Base-by-base conservation (phyloP, 2,888 invertebrate species). In the Panorpa germanica region DNA sequence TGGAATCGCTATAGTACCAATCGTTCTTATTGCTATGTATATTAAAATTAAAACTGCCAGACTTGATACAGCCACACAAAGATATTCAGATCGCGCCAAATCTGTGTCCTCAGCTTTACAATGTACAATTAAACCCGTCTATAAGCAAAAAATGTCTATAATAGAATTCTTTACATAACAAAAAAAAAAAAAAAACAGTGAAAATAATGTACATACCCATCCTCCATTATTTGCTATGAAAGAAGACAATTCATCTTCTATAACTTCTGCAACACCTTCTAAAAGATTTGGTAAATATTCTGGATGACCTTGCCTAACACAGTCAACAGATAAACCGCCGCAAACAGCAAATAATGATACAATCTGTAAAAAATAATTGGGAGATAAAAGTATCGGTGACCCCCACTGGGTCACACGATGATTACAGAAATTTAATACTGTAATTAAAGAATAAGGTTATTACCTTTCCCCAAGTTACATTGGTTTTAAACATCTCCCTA, bases 181-280 rank as follows among this genome's bases (percentile, higher is more conserved):
- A n/a, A n/a, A n/a, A n/a, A n/a, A n/a, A n/a, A n/a, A n/a, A n/a
- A n/a, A n/a, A n/a, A n/a, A n/a, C n/a, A n/a, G n/a, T n/a, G n/a
- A n/a, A n/a, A n/a, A n/a, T n/a, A n/a, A n/a, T n/a, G n/a, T n/a
- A 37, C 53, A 44, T 54, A 85, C 85, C 86, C 88, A 88, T 49
- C 86, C 86, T 11, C 85, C 85, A 45, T 82, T 78, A 26, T 69
- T 60, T 29, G 75, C 73, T 8, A 88, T 71, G 86, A 86, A 88
- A 2, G 66, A 52, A 1, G 71, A 71, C 18, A 77, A 50, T 39
- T 70, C 66, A 39, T 71, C 67, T 44, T 74, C 71, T 17, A 77
- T 59, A 14, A 76, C 68, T 39, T 77, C 73, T 0, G 71, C 65
- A 43, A 85, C 72, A 23, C 76, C 74, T 41, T 83, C 77, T 36